These are phyloP conservation scores for Lepidocolaptes lacrymiger DNA, from an alignment of 2,797 vertebrate genomes.

Conservation along the genomic window DNA sequence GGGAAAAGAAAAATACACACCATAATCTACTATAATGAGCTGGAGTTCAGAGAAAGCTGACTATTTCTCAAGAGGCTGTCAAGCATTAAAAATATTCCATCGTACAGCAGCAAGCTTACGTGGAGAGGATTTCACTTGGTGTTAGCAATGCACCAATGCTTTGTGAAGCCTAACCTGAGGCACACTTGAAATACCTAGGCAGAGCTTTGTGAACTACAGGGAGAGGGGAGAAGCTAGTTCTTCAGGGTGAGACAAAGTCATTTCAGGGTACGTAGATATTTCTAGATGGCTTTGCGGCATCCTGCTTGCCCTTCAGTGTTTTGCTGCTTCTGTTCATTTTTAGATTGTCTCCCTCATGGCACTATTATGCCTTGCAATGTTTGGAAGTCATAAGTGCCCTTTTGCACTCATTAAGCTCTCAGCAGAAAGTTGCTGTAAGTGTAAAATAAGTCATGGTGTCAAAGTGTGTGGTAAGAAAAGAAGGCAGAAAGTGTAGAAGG, in stretches of 20 bases:
- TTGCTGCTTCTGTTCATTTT: slow-evolving; percentile 6
- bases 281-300: neutral
- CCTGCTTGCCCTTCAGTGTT: neutral
- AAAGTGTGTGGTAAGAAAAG: neutral
- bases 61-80: neutral
- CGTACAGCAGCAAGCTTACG: neutral
- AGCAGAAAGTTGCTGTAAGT: slow-evolving; percentile 31
- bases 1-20: neutral
- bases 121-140: neutral
- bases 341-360: neutral
- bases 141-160: neutral
- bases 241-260: neutral
- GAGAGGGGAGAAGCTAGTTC: neutral
- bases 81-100: neutral
- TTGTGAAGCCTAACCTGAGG: neutral
- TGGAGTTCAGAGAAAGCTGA: neutral
- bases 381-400: slow-evolving; percentile 18
- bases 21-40: neutral
- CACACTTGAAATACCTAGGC: neutral
- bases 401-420: slow-evolving; percentile 50
- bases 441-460: slow-evolving; percentile 8
- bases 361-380: neutral
- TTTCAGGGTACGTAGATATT: neutral
- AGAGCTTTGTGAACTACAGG: neutral
- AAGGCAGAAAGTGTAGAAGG: neutral